phyloP scores from a whole-genome alignment of 2,113 vertebrate genomes.

The Caranx ignobilis region DNA sequence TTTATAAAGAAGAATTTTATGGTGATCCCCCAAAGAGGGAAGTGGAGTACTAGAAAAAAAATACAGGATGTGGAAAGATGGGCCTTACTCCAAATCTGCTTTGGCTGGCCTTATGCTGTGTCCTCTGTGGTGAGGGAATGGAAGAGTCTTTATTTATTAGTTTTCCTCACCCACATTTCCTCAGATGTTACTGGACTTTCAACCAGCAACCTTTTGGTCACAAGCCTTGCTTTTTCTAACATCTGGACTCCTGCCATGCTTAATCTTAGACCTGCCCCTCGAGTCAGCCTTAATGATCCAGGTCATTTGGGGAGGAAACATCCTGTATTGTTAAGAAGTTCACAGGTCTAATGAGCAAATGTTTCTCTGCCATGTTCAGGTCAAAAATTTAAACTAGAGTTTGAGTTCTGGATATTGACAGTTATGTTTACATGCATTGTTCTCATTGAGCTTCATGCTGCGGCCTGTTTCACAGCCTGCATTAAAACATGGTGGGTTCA shows the following conservation, averaged over 20 bases:
- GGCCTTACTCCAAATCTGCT: constrained; percentile 52
- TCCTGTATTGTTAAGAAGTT: not conserved
- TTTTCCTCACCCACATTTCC: constrained; percentile 41
- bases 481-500: constrained; percentile 10
- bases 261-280: constrained; percentile 18
- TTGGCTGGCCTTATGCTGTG: constrained; percentile 28
- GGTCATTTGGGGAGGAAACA: not conserved
- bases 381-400: not conserved
- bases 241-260: constrained; percentile 5
- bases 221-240: constrained; percentile 52
- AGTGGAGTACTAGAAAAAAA: constrained; percentile 31
- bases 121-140: constrained; percentile 26
- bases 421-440: constrained; percentile 34
- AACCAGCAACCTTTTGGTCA: constrained; percentile 56
- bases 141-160: constrained; percentile 56
- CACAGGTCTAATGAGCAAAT: not conserved
- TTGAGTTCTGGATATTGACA: constrained; percentile 12
- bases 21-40: constrained; percentile 81
- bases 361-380: constrained; percentile 34
- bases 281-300: constrained; percentile 38
- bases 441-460: constrained; percentile 18
- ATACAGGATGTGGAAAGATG: constrained; percentile 35
- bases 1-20: constrained; percentile 89
- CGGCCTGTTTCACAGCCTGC: constrained; percentile 25
- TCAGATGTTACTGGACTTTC: constrained; percentile 50